Base-by-base conservation (phyloP, 2,113 vertebrate genomes). In the Colistium nudipinnis region DNA sequence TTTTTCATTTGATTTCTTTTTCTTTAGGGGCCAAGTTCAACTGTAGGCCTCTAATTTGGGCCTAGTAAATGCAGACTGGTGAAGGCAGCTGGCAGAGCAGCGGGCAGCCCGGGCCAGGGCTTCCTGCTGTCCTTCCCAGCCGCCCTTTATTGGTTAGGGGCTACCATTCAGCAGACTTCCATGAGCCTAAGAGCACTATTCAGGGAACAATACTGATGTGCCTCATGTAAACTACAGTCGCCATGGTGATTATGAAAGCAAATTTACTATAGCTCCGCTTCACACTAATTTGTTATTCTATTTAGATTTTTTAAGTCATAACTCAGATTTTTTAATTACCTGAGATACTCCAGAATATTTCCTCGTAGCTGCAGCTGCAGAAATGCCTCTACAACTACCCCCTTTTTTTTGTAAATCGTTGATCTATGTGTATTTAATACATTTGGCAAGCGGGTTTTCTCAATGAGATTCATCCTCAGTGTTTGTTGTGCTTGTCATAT, bases 1-100 rank as follows among this genome's bases (percentile, higher is more conserved):
- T 74, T 81, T 74, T 82, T 78, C 60, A 48, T 55, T 49, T 66
- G 19, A 19, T 68, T 72, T 69, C 30, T 84, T 71, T 71, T 72
- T 82, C 57, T 80, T 83, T 61, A 55, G 72, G 61, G 79, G 85
- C 81, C 87, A 90, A 81, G 53, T 85, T 85, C 56, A 77, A 64
- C 77, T 79, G 20, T 4, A 73, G 73, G 71, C 78, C 87, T 92
- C 38, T 91, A 87, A 90, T 91, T 89, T 87, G 38, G 67, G 59
- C 51, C 78, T 77, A 72, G 87, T 87, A 89, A 89, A 90, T 75
- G 76, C 72, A 79, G 84, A 73, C 74, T 82, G 76, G 80, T 81
- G 36, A 51, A 84, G 62, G 83, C 83, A 87, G 78, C 81, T 89
- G 87, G 81, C 72, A 73, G 82, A 4, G 13, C 65, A 33, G 80